phyloP scores from a whole-genome alignment of 2,797 vertebrate species.

The Micrastur ruficollis region DNA sequence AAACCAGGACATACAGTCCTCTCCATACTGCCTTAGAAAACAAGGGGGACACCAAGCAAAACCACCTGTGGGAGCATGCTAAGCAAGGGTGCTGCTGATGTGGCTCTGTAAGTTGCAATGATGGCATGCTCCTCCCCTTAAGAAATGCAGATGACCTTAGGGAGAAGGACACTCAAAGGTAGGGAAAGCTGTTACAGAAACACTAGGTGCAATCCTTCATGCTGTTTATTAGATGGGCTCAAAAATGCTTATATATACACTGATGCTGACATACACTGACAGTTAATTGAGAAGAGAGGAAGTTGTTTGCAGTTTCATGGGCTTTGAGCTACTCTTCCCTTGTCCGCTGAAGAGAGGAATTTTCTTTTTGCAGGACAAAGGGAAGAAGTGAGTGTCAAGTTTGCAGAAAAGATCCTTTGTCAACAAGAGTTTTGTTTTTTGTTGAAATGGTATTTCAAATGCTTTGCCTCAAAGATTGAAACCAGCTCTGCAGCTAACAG shows the following conservation, averaged over 20 bases:
- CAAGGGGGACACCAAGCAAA: fast-evolving
- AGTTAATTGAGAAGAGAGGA: not conserved
- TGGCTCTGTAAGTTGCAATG: not conserved
- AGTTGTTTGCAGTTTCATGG: not conserved
- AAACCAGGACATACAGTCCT: not conserved
- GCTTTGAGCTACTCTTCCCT: not conserved
- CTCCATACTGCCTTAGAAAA: not conserved
- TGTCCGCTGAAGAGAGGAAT: not conserved
- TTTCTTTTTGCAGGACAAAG: not conserved
- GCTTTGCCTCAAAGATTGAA: not conserved
- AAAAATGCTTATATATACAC: not conserved
- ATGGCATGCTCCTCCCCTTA: not conserved
- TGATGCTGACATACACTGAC: not conserved
- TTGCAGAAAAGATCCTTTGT: not conserved
- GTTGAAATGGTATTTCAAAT: not conserved
- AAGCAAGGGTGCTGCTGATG: not conserved
- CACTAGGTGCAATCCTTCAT: not conserved
- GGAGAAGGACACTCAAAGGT: not conserved
- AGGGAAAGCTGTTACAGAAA: not conserved
- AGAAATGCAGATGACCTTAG: not conserved
- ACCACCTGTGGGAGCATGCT: fast-evolving
- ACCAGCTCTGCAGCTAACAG: not conserved
- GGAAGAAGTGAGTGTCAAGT: not conserved
- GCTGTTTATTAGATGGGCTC: not conserved
- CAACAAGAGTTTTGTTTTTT: not conserved